Percentiles rank a stretch among this genome's conserved stretches.
These are phyloP conservation scores for Xestobium rufovillosum DNA, from an alignment of 2,888 invertebrate genomes.

Conservation along the genomic window DNA sequence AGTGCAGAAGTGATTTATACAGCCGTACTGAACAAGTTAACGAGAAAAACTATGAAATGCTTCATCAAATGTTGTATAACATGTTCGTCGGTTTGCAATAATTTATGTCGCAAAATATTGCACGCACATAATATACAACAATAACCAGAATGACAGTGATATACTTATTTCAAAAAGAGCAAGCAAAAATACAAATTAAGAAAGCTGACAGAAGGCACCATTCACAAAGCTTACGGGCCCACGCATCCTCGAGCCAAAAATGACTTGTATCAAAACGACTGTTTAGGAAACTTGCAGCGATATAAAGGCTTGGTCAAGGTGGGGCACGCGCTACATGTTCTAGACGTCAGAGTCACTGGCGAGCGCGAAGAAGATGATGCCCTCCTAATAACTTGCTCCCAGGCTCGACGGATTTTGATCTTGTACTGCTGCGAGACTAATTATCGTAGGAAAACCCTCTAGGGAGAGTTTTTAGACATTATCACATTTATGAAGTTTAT, in stretches of 20 bases:
- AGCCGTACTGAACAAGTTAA: too few species aligned
- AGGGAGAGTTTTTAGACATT: constrained; percentile 16
- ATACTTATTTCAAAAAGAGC: constrained; percentile 19
- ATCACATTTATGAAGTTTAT: too few species aligned
- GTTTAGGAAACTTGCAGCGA: constrained; percentile 41
- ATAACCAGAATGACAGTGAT: too few species aligned
- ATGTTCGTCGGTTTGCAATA: too few species aligned
- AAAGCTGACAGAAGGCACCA: constrained; percentile 24
- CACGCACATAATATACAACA: too few species aligned
- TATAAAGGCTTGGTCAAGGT: constrained; percentile 42
- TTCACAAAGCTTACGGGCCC: constrained; percentile 33
- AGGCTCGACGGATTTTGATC: constrained; percentile 22
- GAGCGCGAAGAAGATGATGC: constrained; percentile 27
- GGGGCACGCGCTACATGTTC: constrained; percentile 37
- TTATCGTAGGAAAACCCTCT: constrained; percentile 16
- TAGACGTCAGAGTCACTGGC: constrained; percentile 11
- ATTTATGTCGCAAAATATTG: too few species aligned
- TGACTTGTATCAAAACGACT: constrained; percentile 33
- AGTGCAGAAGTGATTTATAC: too few species aligned
- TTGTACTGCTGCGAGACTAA: constrained; percentile 21
- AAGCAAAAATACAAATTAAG: constrained; percentile 11
- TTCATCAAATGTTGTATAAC: too few species aligned
- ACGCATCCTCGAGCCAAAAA: constrained; percentile 31
- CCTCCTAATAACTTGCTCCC: constrained; percentile 30
- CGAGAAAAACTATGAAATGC: too few species aligned